These are phyloP conservation scores for Dissostichus mawsoni DNA, from an alignment of 2,113 vertebrate genomes.

Conservation along the genomic window DNA sequence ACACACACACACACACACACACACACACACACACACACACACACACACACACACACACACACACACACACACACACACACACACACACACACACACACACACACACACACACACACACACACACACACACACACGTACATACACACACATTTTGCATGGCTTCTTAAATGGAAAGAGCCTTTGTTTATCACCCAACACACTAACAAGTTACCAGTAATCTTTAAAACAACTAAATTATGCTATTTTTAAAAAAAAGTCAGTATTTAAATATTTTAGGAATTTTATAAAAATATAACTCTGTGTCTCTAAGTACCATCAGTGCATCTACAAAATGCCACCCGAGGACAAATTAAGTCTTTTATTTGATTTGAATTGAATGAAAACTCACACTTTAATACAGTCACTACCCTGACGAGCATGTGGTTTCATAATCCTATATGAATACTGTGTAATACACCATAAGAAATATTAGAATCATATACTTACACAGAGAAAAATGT, in stretches of 20 bases:
- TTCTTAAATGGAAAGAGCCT: neutral
- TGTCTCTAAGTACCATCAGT: too few species aligned
- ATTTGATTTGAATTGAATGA: neutral
- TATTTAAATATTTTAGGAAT: too few species aligned
- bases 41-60: neutral
- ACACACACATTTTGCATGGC: neutral
- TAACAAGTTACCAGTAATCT: neutral
- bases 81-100: too few species aligned
- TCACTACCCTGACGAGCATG: neutral
- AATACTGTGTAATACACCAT: neutral
- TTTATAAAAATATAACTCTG: neutral
- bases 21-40: too few species aligned
- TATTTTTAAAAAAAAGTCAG: too few species aligned
- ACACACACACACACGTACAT: too few species aligned
- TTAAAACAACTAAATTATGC: too few species aligned
- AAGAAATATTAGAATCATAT: neutral
- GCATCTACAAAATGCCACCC: too few species aligned
- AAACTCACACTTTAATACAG: neutral
- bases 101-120: neutral
- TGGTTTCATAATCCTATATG: neutral
- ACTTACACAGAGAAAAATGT: neutral
- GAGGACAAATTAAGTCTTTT: too few species aligned
- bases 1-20: neutral
- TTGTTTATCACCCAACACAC: neutral
- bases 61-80: too few species aligned